Conservation (phyloP, 1,140 invertebrate genomes). For the Pseudomyrmex concolor region DNA sequence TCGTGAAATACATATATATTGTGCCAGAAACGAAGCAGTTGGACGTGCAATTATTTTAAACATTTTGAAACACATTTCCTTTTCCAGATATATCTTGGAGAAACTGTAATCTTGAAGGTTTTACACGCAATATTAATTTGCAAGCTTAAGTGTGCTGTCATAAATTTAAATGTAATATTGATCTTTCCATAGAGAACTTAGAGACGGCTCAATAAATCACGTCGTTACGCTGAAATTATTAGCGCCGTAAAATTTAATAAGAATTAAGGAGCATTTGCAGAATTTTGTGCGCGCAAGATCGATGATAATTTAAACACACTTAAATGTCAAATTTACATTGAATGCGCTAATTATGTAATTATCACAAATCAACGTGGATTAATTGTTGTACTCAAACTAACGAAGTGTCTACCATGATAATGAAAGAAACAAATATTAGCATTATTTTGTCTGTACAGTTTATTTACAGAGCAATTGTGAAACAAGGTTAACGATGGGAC, state of each 20-base stretch:
- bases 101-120: slow-evolving; percentile 43
- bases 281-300: neutral
- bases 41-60: slow-evolving; percentile 32
- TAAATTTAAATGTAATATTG: slow-evolving; percentile 58
- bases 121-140: slow-evolving; percentile 47
- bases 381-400: too few species aligned
- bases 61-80: slow-evolving; percentile 33
- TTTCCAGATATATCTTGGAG: slow-evolving; percentile 16
- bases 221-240: slow-evolving; percentile 23
- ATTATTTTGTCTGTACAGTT: neutral
- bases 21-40: slow-evolving; percentile 28
- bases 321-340: too few species aligned
- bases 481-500: neutral
- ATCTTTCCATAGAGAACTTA: slow-evolving; percentile 41
- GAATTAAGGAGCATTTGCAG: slow-evolving; percentile 3
- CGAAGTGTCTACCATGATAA: too few species aligned
- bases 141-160: slow-evolving; percentile 38
- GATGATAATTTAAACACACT: neutral
- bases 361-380: too few species aligned
- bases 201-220: slow-evolving; percentile 43
- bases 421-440: neutral
- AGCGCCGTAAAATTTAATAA: slow-evolving; percentile 25
- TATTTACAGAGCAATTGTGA: neutral
- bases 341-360: too few species aligned
- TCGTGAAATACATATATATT: slow-evolving; percentile 13